A percentile compares a stretch with the other conserved stretches of the same genome.
phyloP scores from a whole-genome alignment of 2,797 vertebrate genomes.

The Sardinella longiceps region DNA sequence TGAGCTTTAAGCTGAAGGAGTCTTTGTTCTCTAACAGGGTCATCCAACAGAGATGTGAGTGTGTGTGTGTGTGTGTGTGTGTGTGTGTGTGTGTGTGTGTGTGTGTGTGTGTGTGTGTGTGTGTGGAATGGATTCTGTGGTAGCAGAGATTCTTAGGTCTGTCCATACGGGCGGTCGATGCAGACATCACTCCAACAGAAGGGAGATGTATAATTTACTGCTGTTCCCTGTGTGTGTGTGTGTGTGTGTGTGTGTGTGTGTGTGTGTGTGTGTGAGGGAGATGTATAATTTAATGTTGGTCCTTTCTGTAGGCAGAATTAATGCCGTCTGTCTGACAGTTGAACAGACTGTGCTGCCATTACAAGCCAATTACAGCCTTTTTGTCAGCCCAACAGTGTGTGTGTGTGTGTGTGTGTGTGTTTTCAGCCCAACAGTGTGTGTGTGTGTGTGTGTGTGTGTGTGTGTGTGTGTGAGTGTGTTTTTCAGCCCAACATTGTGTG shows the following conservation, averaged over 20 bases:
- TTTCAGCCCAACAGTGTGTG: too few relatives aligned
- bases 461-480: too few relatives aligned
- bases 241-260: too few relatives aligned
- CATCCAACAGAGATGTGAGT: background rate
- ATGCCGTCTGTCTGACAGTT: background rate
- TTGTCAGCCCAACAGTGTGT: background rate
- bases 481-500: too few relatives aligned
- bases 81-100: slow-evolving; percentile 12
- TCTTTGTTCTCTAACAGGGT: slow-evolving; percentile 63
- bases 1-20: slow-evolving; percentile 70
- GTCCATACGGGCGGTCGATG: background rate
- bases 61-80: background rate
- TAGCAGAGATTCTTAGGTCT: background rate
- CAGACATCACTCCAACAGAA: background rate
- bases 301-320: background rate
- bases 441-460: too few relatives aligned
- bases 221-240: too few relatives aligned
- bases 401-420: too few relatives aligned
- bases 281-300: background rate
- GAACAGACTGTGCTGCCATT: background rate
- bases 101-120: slow-evolving; percentile 29
- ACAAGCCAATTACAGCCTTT: background rate
- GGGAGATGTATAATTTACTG: background rate
- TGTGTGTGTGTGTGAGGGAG: too few relatives aligned
- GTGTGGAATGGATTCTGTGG: background rate